Base-by-base conservation (phyloP, 1,140 invertebrate species). In the Cardiocondyla obscurior region DNA sequence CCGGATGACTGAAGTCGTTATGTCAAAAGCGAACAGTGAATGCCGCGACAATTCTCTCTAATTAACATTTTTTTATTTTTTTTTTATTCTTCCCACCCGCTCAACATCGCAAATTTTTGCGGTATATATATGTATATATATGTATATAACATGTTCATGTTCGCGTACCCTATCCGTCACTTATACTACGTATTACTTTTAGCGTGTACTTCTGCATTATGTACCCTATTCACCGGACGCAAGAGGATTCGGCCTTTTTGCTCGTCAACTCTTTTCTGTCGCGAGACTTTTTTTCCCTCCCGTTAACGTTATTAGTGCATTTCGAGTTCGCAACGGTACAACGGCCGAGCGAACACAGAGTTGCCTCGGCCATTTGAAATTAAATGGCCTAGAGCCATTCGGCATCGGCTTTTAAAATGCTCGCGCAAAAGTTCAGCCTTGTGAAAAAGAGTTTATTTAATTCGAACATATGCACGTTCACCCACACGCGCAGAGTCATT, bases 291-390 rank as follows among this genome's bases (percentile, higher is more conserved):
- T 79, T 79, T 76, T 42, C 19, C 5, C 25, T 28, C n/a, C 30
- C 46, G 74, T 79, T 79, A 69, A 79, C 33, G 22, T 79, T 67
- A 79, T 67, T 79, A 79, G 62, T 49, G 33, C 62, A 46, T 67
- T 77, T 69, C 62, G 33, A 79, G 74, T 79, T 39, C 25, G 22
- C 44, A n/a, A 25, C n/a, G 12, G 10, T 51, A 30, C 62, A 67
- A 67, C 30, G 33, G 62, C 19, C 44, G 74, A 67, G 46, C 62
- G 74, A 79, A 39, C 46, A 44, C 33, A 42, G 12, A 30, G 25
- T 42, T 77, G 33, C 46, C 46, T 65, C 30, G 22, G 53, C 30
- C 49, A 60, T 67, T 77, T 22, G 22, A 19, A 67, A 79, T 42
- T 79, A 79, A 79, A 79, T 79, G 46, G 46, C 46, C 22, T 36